Base-by-base conservation (phyloP, 2,113 vertebrate genomes). In the Tenrec ecaudatus region DNA sequence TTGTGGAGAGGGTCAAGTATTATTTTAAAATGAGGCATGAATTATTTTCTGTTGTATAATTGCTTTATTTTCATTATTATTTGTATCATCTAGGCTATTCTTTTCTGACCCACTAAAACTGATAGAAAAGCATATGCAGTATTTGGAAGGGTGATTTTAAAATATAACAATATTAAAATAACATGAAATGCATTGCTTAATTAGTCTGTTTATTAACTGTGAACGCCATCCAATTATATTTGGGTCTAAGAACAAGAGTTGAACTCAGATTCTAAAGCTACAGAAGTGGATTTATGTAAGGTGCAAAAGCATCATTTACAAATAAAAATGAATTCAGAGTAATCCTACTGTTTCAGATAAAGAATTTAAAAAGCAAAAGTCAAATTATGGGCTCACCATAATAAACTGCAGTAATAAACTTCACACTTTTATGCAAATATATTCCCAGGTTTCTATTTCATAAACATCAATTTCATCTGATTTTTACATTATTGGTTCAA, bases 71-170 rank as follows among this genome's bases (percentile, higher is more conserved):
- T 60, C 3, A 25, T 82, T 53, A 53, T 53, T 53, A 12, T 53
- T 53, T 95, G 33, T 89, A 19, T 7, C 57, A 33, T 86, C 71
- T 68, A 68, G 69, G 23, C 87, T 82, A 86, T 94, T 92, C 71
- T 78, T 83, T 73, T 40, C 33, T 81, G 53, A 11, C 47, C 47
- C 77, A 47, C 43, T 89, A 78, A 88, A 81, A 86, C 29, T n/a
- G 29, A 25, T 75, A 27, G 71, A 0, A 87, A 83, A 66, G 8
- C 33, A 23, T 81, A 4, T 38, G 82, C 68, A 40, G 27, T 53
- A 90, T 64, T 94, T 82, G 62, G 60, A 25, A 62, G 60, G 60
- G 20, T 62, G 29, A 27, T 82, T 90, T 76, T 27, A 33, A 83
- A 89, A 93, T 83, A 47, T 88, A 76, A 90, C 62, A 82, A 73